Evolutionary conservation across 2,113 vertebrate species (phyloP), one percentile per base, ranked within the genome.

Genomic region (Prolemur simus): DNA sequence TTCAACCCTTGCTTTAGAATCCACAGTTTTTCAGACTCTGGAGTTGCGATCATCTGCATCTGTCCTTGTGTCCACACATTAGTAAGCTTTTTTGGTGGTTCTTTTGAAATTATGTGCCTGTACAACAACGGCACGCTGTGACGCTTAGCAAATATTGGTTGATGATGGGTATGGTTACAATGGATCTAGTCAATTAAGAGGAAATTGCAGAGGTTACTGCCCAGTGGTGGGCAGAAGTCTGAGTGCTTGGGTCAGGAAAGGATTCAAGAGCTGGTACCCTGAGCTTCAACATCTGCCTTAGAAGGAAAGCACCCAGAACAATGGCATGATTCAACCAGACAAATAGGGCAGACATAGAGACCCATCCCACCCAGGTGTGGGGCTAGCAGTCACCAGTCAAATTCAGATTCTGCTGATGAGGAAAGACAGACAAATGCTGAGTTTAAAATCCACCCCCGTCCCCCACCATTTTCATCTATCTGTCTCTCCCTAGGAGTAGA

Each of bases 1-100:
- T 47, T 94, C 83, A 78, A 94, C 77, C 89, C 97, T 95, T 96
- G 82, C 60, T 58, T 93, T 92, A 13, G 1, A 95, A 90, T 52
- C 42, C 23, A 29, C 9, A 20, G 3, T 42, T 0, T 8, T 80
- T 37, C 3, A 32, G 56, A 1, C 1, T 69, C 1, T 58, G 0
- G 6, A 39, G 37, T 10, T 73, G 17, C 5, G 52, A 73, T 60
- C 37, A 4, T 42, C 5, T 25, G 12, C 9, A 3, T 63, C 1
- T 17, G n/a, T 47, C n/a, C 3, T 25, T 47, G 10, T 5, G 54
- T n/a, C 34, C 25, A 34, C 17, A 34, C 11, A 1, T 39, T 14
- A 63, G 32, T 15, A 29, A 18, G 60, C 42, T 42, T 84, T 91
- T 49, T 23, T 73, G 21, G n/a, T 39, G 29, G 8, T 37, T 64